Conservation (phyloP, 2,113 vertebrate genomes). For the Falcunculus frontatus region DNA sequence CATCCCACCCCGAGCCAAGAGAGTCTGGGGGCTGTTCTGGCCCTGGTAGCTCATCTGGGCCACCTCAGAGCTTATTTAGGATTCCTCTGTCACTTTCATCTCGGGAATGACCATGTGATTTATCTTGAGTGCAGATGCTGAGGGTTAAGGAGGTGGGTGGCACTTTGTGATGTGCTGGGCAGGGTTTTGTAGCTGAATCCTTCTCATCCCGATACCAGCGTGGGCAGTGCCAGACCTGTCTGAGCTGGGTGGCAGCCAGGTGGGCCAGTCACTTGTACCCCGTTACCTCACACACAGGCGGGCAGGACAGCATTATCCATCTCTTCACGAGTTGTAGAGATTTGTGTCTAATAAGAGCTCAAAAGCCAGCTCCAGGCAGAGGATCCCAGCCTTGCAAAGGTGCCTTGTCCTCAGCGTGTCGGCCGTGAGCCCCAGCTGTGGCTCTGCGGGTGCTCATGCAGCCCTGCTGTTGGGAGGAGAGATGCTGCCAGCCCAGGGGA, state of each 20-base stretch:
- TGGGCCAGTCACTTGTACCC: rapidly evolving
- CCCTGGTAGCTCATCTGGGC: not conserved
- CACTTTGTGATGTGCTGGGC: not conserved
- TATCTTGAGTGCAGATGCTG: not conserved
- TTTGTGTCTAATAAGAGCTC: not conserved
- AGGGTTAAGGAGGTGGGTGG: rapidly evolving
- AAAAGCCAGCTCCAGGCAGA: not conserved
- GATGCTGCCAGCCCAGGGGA: not conserved
- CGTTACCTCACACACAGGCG: rapidly evolving
- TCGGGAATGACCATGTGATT: not conserved
- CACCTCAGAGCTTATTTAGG: not conserved
- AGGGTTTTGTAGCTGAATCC: not conserved
- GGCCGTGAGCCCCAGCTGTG: not conserved
- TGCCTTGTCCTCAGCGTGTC: not conserved
- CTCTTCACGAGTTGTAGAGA: not conserved
- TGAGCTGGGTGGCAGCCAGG: not conserved
- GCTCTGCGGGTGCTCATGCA: not conserved
- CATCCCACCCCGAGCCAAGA: not conserved
- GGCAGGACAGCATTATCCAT: rapidly evolving
- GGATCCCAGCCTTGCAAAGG: not conserved
- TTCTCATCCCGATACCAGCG: rapidly evolving
- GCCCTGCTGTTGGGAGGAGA: not conserved
- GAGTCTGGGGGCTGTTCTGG: not conserved
- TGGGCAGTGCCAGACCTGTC: not conserved
- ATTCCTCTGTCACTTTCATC: not conserved